Percentiles rank a stretch among this genome's conserved stretches.
These are phyloP conservation scores for Hirtodrosophila trivittata DNA, from an alignment of 2,888 invertebrate genomes.

Conservation along the genomic window DNA sequence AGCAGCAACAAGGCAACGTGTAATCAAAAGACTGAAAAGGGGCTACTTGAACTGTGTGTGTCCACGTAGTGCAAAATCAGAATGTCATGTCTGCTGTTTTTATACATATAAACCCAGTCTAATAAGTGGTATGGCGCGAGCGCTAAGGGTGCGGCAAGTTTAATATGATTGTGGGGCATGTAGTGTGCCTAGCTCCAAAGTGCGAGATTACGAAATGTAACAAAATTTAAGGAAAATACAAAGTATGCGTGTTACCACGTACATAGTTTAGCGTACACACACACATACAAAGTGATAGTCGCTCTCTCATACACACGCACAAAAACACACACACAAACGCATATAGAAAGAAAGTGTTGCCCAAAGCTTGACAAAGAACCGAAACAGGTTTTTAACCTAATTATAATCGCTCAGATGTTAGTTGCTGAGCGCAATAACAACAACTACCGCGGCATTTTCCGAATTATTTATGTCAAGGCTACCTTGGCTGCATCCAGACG, in stretches of 20 bases:
- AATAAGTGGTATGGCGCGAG: constrained; percentile 41
- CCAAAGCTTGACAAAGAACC: constrained; percentile 67
- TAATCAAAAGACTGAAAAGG: constrained; percentile 26
- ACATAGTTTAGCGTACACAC: constrained; percentile 53
- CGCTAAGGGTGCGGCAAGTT: constrained; percentile 63
- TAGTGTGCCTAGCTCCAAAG: constrained; percentile 51
- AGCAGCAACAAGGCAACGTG: constrained; percentile 11
- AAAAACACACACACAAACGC: constrained; percentile 7
- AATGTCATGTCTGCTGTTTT: constrained; percentile 64
- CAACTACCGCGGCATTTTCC: constrained; percentile 24
- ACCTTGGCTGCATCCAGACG: constrained; percentile 18
- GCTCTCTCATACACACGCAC: constrained; percentile 10
- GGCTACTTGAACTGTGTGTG: constrained; percentile 52
- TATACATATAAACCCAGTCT: constrained; percentile 37
- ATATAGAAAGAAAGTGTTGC: constrained; percentile 66
- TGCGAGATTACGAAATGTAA: constrained; percentile 65
- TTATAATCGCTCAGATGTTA: constrained; percentile 51
- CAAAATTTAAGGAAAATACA: constrained; percentile 49
- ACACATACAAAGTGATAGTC: constrained; percentile 23
- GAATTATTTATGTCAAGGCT: constrained; percentile 65
- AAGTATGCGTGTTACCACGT: constrained; percentile 74
- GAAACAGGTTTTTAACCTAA: constrained; percentile 73
- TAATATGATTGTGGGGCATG: constrained; percentile 28
- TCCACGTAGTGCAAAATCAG: constrained; percentile 71
- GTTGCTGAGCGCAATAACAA: constrained; percentile 26